These are phyloP conservation scores for Hydropsyche betteni DNA, from an alignment of 2,888 invertebrate species.

Conservation along the genomic window DNA sequence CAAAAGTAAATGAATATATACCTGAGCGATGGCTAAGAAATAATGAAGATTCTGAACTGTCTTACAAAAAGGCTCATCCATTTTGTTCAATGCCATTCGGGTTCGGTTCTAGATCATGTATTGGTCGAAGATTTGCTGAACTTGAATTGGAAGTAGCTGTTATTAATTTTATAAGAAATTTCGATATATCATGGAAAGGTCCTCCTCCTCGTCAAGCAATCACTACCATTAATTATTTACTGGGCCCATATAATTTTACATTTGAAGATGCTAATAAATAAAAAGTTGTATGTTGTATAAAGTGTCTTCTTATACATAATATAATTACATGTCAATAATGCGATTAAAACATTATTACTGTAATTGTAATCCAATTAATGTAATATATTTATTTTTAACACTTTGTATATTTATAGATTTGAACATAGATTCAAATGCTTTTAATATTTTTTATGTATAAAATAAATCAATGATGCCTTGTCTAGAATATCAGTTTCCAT, in stretches of 20 bases:
- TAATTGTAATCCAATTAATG: too few species aligned
- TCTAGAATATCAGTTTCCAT: too few species aligned
- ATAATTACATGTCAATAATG: too few species aligned
- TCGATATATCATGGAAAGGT: slow-evolving; percentile 56
- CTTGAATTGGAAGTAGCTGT: slow-evolving; percentile 65
- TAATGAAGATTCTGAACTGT: slow-evolving; percentile 57
- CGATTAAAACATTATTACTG: too few species aligned
- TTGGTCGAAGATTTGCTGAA: slow-evolving; percentile 72
- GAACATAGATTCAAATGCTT: too few species aligned
- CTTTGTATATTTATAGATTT: too few species aligned
- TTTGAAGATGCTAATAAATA: slow-evolving; percentile 56
- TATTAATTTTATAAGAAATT: slow-evolving; percentile 56
- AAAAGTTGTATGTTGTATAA: too few species aligned
- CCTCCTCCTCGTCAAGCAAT: slow-evolving; percentile 55
- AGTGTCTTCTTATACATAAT: too few species aligned
- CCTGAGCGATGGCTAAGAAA: slow-evolving; percentile 78
- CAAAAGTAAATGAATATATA: slow-evolving; percentile 69
- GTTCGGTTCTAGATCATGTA: slow-evolving; percentile 73
- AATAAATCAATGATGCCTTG: too few species aligned
- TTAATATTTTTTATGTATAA: too few species aligned
- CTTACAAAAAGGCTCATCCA: slow-evolving; percentile 65
- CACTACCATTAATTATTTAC: slow-evolving; percentile 57
- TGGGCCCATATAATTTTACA: slow-evolving; percentile 58
- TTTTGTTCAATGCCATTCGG: slow-evolving; percentile 74
- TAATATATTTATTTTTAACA: too few species aligned